phyloP scores from a whole-genome alignment of 2,797 vertebrate genomes.

The Catharus ustulatus region DNA sequence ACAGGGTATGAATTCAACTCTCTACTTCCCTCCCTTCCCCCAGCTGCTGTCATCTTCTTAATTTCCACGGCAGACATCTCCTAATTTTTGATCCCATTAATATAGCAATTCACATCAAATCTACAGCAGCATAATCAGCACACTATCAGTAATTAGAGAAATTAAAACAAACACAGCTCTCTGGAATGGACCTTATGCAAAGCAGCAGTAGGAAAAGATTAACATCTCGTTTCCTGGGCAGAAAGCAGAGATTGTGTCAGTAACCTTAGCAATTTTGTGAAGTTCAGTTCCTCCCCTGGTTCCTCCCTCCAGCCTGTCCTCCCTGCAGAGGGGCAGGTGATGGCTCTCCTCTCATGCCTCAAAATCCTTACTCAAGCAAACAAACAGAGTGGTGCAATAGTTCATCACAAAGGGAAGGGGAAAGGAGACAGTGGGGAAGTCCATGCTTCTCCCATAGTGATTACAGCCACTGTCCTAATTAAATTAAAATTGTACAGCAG shows the following conservation, averaged over 20 bases:
- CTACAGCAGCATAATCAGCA: constrained; percentile 60
- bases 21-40: not conserved
- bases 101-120: constrained; percentile 53
- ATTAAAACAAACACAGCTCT: constrained; percentile 62
- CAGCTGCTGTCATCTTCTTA: not conserved
- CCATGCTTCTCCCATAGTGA: not conserved
- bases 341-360: not conserved
- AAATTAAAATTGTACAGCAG: constrained; percentile 51
- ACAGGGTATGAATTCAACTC: not conserved
- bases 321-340: not conserved
- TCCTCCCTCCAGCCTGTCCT: constrained; percentile 3
- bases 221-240: constrained; percentile 63
- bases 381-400: not conserved
- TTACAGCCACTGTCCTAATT: constrained; percentile 47
- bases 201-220: constrained; percentile 51
- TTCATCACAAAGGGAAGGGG: not conserved
- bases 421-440: not conserved
- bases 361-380: not conserved
- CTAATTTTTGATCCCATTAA: constrained; percentile 62
- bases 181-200: constrained; percentile 69
- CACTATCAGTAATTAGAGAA: constrained; percentile 60
- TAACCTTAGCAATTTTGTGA: constrained; percentile 43
- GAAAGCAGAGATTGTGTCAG: constrained; percentile 39
- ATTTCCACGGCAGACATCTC: constrained; percentile 47
- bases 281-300: constrained; percentile 30